Percentiles rank a stretch among this genome's conserved stretches.
These are phyloP conservation scores for Muscicapa adusta DNA, from an alignment of 2,113 vertebrate species.

Conservation along the genomic window DNA sequence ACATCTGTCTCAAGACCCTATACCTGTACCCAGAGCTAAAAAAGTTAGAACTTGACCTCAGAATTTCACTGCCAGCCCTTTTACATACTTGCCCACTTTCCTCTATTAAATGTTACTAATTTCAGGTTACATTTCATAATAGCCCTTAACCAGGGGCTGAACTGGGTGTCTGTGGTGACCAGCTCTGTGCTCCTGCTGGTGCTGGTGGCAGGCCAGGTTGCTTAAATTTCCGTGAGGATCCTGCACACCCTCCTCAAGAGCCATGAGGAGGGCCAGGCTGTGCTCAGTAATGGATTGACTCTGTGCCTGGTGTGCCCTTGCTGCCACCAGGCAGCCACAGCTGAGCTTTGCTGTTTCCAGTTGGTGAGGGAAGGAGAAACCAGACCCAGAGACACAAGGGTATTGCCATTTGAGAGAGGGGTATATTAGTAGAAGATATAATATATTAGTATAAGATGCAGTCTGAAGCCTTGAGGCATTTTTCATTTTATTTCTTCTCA, in stretches of 20 bases:
- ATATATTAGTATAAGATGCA: too few species aligned
- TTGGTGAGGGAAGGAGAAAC: background rate
- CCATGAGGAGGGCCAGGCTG: fast-evolving
- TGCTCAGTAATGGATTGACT: background rate
- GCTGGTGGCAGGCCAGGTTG: background rate
- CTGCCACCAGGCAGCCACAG: background rate
- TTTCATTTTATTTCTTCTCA: background rate
- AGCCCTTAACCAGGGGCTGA: background rate
- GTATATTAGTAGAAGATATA: too few species aligned
- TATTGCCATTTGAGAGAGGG: background rate
- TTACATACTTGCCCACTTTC: background rate
- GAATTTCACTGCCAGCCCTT: background rate
- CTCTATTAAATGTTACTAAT: background rate
- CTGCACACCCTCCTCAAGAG: background rate
- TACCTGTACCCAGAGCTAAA: background rate
- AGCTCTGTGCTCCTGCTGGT: background rate
- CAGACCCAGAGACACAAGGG: background rate
- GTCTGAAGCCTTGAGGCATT: background rate
- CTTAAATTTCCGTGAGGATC: background rate
- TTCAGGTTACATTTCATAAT: background rate
- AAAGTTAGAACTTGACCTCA: background rate
- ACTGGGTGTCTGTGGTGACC: background rate
- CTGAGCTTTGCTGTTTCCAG: background rate
- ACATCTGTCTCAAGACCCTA: background rate
- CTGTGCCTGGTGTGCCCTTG: background rate